These are phyloP conservation scores for Narcine bancroftii DNA, from an alignment of 2,113 vertebrate genomes.

Conservation along the genomic window DNA sequence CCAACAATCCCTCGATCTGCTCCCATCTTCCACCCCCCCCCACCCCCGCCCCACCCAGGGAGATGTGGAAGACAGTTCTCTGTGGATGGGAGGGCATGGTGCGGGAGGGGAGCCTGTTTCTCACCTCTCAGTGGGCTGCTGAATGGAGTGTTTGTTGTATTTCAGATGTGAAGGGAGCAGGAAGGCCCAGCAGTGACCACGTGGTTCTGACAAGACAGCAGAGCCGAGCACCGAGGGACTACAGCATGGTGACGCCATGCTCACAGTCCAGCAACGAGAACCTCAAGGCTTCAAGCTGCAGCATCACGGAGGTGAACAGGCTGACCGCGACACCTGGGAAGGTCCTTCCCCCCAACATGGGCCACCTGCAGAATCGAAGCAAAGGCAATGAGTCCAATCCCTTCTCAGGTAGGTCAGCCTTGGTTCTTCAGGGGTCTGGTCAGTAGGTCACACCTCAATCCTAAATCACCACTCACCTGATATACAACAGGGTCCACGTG, in stretches of 20 bases:
- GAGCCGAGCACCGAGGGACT: slow-evolving; percentile 47
- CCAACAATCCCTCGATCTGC: no score
- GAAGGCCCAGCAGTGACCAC: slow-evolving; percentile 63
- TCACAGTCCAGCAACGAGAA: slow-evolving; percentile 71
- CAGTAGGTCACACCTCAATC: no score
- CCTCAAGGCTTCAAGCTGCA: slow-evolving; percentile 51
- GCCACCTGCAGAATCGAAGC: slow-evolving; percentile 45
- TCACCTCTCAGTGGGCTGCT: no score
- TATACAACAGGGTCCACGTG: no score
- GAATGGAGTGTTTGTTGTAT: background rate
- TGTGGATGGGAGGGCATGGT: background rate
- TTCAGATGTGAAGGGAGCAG: slow-evolving; percentile 62
- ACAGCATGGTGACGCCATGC: slow-evolving; percentile 66
- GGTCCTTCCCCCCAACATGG: slow-evolving; percentile 47
- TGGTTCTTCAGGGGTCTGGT: no score
- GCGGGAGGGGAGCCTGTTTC: no score
- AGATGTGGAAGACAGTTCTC: no score
- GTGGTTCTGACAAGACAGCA: slow-evolving; percentile 56
- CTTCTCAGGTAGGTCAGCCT: slow-evolving; percentile 54
- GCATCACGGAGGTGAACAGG: slow-evolving; percentile 47
- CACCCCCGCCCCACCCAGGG: no score
- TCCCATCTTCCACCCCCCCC: no score
- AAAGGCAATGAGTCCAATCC: slow-evolving; percentile 48
- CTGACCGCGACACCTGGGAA: slow-evolving; percentile 56
- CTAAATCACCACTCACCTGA: no score